Evolutionary conservation across 2,113 vertebrate genomes (phyloP).

Genomic region (Hydrochoerus hydrochaeris): DNA sequence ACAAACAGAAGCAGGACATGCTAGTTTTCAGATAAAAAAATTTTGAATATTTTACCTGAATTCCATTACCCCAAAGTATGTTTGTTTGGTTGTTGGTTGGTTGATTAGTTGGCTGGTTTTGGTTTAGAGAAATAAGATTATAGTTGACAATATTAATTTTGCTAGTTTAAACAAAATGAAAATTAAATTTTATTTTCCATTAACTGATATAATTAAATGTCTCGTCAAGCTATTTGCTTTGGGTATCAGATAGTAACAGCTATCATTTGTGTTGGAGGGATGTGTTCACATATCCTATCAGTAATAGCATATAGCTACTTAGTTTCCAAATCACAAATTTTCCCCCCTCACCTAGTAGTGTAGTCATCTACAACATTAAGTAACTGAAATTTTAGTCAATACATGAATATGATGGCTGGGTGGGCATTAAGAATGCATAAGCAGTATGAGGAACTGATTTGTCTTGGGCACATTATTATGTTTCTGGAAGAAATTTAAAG

Average conservation of each 20-base stretch:
- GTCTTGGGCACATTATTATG: conserved; percentile 43
- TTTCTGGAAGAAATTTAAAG: conserved; percentile 68
- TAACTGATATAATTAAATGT: neutral
- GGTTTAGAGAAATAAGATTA: neutral
- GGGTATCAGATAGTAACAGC: neutral
- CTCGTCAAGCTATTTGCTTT: conserved; percentile 20
- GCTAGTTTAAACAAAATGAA: neutral
- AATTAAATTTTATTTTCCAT: conserved; percentile 17
- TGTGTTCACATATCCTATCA: neutral
- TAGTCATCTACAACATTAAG: neutral
- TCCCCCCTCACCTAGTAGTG: neutral
- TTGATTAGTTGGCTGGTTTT: neutral
- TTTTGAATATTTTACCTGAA: neutral
- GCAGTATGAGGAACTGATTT: conserved; percentile 26
- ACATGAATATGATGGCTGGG: neutral
- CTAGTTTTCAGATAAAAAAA: conserved; percentile 11
- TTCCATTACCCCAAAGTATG: neutral
- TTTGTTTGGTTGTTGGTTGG: neutral
- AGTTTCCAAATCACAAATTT: conserved; percentile 33
- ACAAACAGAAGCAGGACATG: neutral
- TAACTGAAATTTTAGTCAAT: conserved; percentile 15
- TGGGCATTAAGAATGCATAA: conserved; percentile 21
- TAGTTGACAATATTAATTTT: conserved; percentile 8
- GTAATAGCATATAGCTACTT: neutral
- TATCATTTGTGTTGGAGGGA: conserved; percentile 60